These are phyloP conservation scores for Neuroscelio doddi DNA, from an alignment of 2,888 invertebrate species.

Conservation along the genomic window DNA sequence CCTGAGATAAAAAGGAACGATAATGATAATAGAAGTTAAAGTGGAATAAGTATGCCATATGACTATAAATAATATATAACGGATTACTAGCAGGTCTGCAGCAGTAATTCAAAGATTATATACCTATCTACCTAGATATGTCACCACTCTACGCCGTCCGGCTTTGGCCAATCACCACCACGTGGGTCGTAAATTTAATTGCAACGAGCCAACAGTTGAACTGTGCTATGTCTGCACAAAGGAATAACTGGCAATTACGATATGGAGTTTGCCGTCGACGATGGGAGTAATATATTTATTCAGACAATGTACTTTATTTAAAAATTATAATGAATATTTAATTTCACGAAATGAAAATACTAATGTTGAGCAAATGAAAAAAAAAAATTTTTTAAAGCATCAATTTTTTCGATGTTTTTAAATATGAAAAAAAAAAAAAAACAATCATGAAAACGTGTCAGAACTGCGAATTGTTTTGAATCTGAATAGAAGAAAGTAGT, in stretches of 20 bases:
- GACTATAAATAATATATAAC: slow-evolving; percentile 34
- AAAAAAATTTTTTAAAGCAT: no score
- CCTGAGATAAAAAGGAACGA: no score
- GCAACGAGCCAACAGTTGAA: slow-evolving; percentile 59
- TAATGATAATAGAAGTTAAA: slow-evolving; percentile 4
- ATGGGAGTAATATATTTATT: slow-evolving; percentile 22
- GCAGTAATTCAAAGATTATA: slow-evolving; percentile 38
- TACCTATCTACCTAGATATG: slow-evolving; percentile 33
- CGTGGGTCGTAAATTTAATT: slow-evolving; percentile 65
- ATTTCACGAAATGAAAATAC: no score
- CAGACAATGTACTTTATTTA: not conserved
- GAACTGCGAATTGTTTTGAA: no score
- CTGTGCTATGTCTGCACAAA: slow-evolving; percentile 32
- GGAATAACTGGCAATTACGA: slow-evolving; percentile 38
- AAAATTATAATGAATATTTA: no score
- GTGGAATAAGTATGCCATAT: slow-evolving; percentile 9
- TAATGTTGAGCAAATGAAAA: no score
- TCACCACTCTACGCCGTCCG: slow-evolving; percentile 32
- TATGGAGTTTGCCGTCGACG: slow-evolving; percentile 19
- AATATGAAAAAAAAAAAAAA: no score
- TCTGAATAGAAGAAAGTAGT: no score
- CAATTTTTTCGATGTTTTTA: no score
- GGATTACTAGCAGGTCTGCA: slow-evolving; percentile 30
- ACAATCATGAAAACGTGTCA: no score
- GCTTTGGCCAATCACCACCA: slow-evolving; percentile 55